A percentile compares a stretch with the other conserved stretches of the same genome.
Conservation (phyloP, 2,888 invertebrate species). For the Hypena proboscidalis region DNA sequence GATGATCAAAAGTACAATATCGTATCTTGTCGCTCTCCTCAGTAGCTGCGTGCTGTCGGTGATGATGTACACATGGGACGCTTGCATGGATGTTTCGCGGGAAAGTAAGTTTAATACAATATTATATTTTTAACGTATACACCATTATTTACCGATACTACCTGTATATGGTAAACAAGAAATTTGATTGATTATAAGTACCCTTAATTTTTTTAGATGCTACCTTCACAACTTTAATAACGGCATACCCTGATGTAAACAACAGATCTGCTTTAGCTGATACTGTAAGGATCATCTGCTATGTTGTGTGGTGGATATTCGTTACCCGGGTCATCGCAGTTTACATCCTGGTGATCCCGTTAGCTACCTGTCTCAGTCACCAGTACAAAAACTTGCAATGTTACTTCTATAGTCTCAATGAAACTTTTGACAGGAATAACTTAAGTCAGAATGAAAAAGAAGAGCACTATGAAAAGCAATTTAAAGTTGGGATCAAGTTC, state of each 20-base stretch:
- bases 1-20: conserved; percentile 51
- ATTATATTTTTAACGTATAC: too few relatives aligned
- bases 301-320: conserved; percentile 49
- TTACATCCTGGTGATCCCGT: conserved; percentile 42
- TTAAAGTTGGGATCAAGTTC: conserved; percentile 59
- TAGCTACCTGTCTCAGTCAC: conserved; percentile 47
- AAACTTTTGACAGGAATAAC: conserved; percentile 47
- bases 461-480: conserved; percentile 46
- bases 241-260: conserved; percentile 51
- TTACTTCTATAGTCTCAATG: conserved; percentile 55
- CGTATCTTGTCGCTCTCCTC: conserved; percentile 39
- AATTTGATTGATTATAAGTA: too few relatives aligned
- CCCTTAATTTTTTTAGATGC: conserved; percentile 46
- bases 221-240: conserved; percentile 50
- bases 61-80: conserved; percentile 44
- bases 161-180: too few relatives aligned
- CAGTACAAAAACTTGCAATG: conserved; percentile 59
- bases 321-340: conserved; percentile 35
- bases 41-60: conserved; percentile 27
- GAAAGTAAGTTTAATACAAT: conserved; percentile 38
- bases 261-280: conserved; percentile 44
- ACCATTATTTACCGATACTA: too few relatives aligned
- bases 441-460: conserved; percentile 53
- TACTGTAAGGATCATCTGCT: conserved; percentile 30
- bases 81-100: conserved; percentile 26